Evolutionary conservation across 2,888 invertebrate species (phyloP), one percentile per base, ranked within the genome.

Genomic region (Tortrix viridana): DNA sequence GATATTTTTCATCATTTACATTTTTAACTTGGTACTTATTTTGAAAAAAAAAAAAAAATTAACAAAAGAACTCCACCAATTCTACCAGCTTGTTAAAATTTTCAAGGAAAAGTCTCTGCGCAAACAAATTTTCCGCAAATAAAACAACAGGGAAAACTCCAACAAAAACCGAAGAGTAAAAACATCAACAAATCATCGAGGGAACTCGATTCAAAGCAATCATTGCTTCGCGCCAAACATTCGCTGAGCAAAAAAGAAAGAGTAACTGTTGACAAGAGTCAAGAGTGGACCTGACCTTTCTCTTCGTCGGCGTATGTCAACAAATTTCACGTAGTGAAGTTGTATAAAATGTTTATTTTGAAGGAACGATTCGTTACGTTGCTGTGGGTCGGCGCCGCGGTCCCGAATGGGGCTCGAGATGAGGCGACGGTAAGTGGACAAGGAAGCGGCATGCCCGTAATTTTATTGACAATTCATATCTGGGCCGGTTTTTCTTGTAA

Each of bases 341-440:
- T 60, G 54, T 54, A 60, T 32, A 48, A 54, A 60, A 26, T 47
- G 47, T 54, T 48, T 54, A 54, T 55, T 54, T 23, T 26, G 5
- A 60, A 47, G 38, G 26, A 19, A 9, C 53, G 43, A 52, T 52
- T 50, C 26, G 41, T 18, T 43, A 32, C 61, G 47, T 37, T 23
- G 44, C 46, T 14, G 26, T 32, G 41, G 43, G 32, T 22, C 26
- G 20, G 43, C 12, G n/a, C 38, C 20, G 22, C 56, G 50, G 60
- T 32, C 48, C 48, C 61, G 48, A 57, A 49, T 53, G 56, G 53
- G 47, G 32, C 20, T 37, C 20, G 56, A 14, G 3, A 5, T 52
- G 61, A 68, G 67, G 60, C 68, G 75, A 74, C 71, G 66, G 64
- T 74, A 77, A 75, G 75, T 75, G 74, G 74, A 71, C 74, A 69